Conservation (phyloP, 2,797 vertebrate genomes). For the Pangasius larnaudii region DNA sequence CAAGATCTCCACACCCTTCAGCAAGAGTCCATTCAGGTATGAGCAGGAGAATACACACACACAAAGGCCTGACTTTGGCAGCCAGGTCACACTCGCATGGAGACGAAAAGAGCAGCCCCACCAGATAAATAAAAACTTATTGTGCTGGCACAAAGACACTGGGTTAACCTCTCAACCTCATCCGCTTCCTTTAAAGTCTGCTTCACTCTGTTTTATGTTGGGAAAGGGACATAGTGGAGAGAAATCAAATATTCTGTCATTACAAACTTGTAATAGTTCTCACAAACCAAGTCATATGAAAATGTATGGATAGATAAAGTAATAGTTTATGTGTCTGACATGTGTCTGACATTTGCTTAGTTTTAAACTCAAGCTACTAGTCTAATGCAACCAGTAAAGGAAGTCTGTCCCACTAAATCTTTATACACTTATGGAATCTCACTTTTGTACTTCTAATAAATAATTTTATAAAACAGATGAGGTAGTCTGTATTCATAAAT, state of each 20-base stretch:
- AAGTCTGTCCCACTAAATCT: neutral
- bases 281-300: neutral
- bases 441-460: neutral
- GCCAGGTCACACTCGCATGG: slow-evolving; percentile 76
- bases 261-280: slow-evolving; percentile 5
- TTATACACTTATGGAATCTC: neutral
- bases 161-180: slow-evolving; percentile 79
- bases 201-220: slow-evolving; percentile 63
- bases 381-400: neutral
- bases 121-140: slow-evolving; percentile 81
- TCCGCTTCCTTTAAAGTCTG: slow-evolving; percentile 71
- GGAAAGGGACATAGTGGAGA: neutral
- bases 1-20: slow-evolving; percentile 60
- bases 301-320: neutral
- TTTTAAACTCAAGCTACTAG: neutral
- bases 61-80: slow-evolving; percentile 52
- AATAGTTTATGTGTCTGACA: neutral
- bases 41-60: slow-evolving; percentile 71
- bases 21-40: slow-evolving; percentile 66
- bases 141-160: slow-evolving; percentile 75
- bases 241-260: neutral
- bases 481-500: neutral
- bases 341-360: neutral
- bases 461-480: neutral
- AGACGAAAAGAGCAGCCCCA: slow-evolving; percentile 70